Base-by-base conservation (phyloP, 2,888 invertebrate genomes). In the Perithous albicinctus region DNA sequence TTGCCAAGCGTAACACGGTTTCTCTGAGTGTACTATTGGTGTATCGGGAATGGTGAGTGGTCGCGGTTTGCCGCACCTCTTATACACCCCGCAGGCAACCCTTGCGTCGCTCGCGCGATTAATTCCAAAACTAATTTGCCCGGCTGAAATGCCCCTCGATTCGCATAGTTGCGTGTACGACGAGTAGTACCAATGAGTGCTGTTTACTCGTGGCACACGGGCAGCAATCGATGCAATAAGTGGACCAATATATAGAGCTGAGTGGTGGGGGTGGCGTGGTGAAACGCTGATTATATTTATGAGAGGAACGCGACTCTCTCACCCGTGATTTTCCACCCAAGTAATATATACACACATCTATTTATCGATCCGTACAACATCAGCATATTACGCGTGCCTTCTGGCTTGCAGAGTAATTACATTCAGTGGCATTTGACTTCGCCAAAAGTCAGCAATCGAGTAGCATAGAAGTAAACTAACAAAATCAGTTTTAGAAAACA, bases 41-140 rank as follows among this genome's bases (percentile, higher is more conserved):
- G 32, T 10, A 12, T 15, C 6, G 23, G 46, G 15, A 32, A 6
- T 41, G 61, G 20, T 48, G 76, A 76, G 76, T 79, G 75, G 48
- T 48, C 54, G 81, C 54, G 83, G 83, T 78, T 76, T 63, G 76
- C 78, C 78, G 83, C 78, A 78, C 69, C 54, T 66, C 46, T 66
- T 54, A 41, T 59, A 41, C 51, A 32, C 43, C 38, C 69, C 41
- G 72, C 76, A 83, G n/a, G 85, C 61, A 86, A 84, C 81, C 26
- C 69, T 63, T 66, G n/a, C 81, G 82, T 86, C 87, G 80, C 86
- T 78, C 84, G 85, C 86, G 84, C 88, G 87, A 89, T 90, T 90
- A 90, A 90, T 90, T 87, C 85, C 84, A 88, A 89, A 90, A 90
- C 88, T 90, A 90, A 90, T 90, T 90, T 88, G 87, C 87, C 84